Conservation (phyloP, 2,888 invertebrate species). For the Cheilosia vulpina region DNA sequence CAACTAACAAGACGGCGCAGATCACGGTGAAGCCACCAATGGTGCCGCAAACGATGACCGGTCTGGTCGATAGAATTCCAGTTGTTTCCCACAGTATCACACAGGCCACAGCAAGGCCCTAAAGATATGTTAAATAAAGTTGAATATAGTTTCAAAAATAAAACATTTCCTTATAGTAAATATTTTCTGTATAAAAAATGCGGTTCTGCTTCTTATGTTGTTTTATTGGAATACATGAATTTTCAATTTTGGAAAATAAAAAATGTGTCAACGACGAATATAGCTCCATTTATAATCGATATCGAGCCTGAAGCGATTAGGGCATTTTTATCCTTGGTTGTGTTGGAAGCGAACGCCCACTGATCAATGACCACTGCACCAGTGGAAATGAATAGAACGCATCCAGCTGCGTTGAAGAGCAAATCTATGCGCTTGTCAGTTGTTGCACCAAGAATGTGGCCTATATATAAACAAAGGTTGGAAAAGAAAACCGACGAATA, state of each 20-base stretch:
- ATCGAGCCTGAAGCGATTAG: constrained; percentile 78
- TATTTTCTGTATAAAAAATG: neutral
- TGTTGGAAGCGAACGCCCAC: constrained; percentile 76
- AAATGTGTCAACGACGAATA: constrained; percentile 79
- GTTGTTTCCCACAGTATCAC: constrained; percentile 80
- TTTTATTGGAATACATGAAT: neutral
- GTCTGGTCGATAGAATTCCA: constrained; percentile 76
- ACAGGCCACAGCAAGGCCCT: constrained; percentile 81
- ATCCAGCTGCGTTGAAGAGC: constrained; percentile 78
- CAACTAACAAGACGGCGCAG: constrained; percentile 80
- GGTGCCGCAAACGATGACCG: constrained; percentile 81
- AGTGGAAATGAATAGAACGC: constrained; percentile 78
- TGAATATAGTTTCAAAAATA: neutral
- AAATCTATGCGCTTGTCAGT: constrained; percentile 79
- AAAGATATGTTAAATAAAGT: constrained; percentile 6
- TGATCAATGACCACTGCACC: constrained; percentile 79
- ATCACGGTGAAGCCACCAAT: constrained; percentile 81
- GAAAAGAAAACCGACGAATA: neutral
- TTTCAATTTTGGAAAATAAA: constrained; percentile 77
- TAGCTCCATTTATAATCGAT: constrained; percentile 77
- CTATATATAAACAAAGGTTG: constrained; percentile 74
- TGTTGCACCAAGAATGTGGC: constrained; percentile 77
- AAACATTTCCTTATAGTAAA: neutral
- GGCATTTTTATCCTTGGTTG: constrained; percentile 76
- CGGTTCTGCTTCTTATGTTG: constrained; percentile 6